Evolutionary conservation across 2,113 vertebrate genomes (phyloP), one percentile per base, ranked within the genome.

Genomic region (Mastomys coucha): DNA sequence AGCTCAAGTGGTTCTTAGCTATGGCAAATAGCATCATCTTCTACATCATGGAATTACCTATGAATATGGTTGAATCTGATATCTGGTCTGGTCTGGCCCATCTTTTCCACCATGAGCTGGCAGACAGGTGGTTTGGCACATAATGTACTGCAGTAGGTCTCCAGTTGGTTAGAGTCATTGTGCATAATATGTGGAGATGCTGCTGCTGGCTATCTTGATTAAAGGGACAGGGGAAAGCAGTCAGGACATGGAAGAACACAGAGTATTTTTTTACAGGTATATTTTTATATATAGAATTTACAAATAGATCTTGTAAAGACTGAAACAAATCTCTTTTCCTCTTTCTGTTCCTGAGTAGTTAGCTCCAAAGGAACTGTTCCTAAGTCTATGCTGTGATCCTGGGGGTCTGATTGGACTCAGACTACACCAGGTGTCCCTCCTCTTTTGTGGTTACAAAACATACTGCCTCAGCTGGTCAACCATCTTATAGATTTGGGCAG

Each of bases 51-150:
- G 75, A 92, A 0, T 97, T 89, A 20, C 53, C 65, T 70, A 84
- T 97, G 91, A 69, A 45, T 90, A 96, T 36, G 16, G 69, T 95
- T 67, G 56, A 95, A 81, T 75, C 42, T 53, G 91, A 67, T 88
- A 76, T 11, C 22, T 92, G 65, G 56, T n/a, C 53, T 69, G 87
- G 28, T 89, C 95, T 67, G 81, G 42, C 22, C 86, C 36, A 81
- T 77, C 0, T 0, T 49, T 77, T 70, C 78, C 73, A 84, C 51
- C 24, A 84, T 76, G 51, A 95, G 28, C 36, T 81, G 3, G 65
- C 81, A 76, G 90, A 56, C 76, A 36, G 28, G 60, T 80, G 19
- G 11, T 92, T 85, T 88, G 33, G 76, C n/a, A 88, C 86, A 63
- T 89, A 82, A 82, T 56, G 77, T 78, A 49, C n/a, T 65, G 9